Conservation (phyloP, 2,888 invertebrate species). For the Protophormia terraenovae region DNA sequence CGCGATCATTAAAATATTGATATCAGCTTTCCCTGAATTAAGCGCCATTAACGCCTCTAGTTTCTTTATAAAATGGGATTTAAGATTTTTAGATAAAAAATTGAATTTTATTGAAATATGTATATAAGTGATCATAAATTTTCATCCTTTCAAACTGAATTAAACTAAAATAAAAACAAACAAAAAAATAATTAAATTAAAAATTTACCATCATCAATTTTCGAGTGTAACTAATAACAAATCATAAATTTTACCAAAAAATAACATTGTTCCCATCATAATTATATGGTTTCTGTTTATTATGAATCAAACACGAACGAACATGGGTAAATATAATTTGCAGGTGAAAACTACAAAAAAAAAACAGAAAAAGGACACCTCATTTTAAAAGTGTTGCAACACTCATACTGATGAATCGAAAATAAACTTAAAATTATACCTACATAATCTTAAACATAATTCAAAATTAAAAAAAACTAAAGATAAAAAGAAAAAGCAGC, state of each 20-base stretch:
- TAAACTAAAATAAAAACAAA: no score
- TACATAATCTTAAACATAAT: slow-evolving; percentile 42
- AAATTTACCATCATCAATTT: background rate
- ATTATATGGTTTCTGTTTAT: slow-evolving; percentile 54
- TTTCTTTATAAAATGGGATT: no score
- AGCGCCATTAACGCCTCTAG: no score
- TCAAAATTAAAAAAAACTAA: slow-evolving; percentile 6
- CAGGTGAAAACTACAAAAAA: slow-evolving; percentile 62
- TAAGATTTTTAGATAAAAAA: no score
- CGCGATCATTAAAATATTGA: no score
- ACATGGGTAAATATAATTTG: slow-evolving; percentile 46
- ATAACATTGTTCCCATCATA: background rate
- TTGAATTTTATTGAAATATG: no score
- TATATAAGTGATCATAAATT: no score
- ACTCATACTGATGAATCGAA: slow-evolving; percentile 41
- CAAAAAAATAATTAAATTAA: no score
- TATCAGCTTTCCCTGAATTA: no score
- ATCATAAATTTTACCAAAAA: slow-evolving; percentile 13
- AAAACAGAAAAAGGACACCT: slow-evolving; percentile 49
- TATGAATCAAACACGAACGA: slow-evolving; percentile 34
- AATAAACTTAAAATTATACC: slow-evolving; percentile 44
- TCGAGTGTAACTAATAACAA: slow-evolving; percentile 24
- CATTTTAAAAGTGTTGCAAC: slow-evolving; percentile 37
- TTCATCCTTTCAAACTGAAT: no score
- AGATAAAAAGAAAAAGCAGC: background rate